Base-by-base conservation (phyloP, 2,888 invertebrate genomes). In the Rhingia rostrata region DNA sequence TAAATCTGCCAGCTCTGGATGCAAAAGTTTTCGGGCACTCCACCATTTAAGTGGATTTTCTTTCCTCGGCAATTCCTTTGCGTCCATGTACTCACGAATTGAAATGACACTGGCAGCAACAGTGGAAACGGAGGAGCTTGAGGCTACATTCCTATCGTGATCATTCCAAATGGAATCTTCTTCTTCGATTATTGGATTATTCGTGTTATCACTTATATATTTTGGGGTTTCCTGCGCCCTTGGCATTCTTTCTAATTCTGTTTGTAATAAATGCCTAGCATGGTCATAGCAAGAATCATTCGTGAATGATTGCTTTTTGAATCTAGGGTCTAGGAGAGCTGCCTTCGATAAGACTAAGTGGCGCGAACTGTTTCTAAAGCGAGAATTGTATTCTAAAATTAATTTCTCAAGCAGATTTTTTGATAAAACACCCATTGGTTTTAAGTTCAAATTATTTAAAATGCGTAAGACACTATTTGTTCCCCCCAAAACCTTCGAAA, bases 401-500 rank as follows among this genome's bases (percentile, higher is more conserved):
- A 49, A 49, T 39, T 10, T 35, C 1, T 72, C 10, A 0, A 72
- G 30, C n/a, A 58, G 7, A 10, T 53, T 41, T 3, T 32, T 53
- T 0, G 61, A 35, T 5, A 70, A 1, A 14, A 1, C 12, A 12
- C 39, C 6, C 32, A 49, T 30, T 4, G 39, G 35, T 9, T 4
- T 51, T 3, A 5, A 35, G 12, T 10, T n/a, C 12, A 43, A 14
- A 41, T 35, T 22, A 6, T 49, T 61, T 10, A 49, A 30, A 10
- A 39, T 61, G 10, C 61, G 39, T 41, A 30, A 7, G 4, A 58
- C 30, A 30, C 49, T 61, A 10, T 60, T 58, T 2, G 47, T 58
- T n/a, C 58, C 58, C n/a, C 6, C 60, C n/a, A 61, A 35, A n/a
- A 61, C 33, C 61, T 53, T 61, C 1, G 43, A 72, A 9, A 61